These are phyloP conservation scores for Alethe diademata DNA, from an alignment of 2,113 vertebrate genomes.

Conservation along the genomic window DNA sequence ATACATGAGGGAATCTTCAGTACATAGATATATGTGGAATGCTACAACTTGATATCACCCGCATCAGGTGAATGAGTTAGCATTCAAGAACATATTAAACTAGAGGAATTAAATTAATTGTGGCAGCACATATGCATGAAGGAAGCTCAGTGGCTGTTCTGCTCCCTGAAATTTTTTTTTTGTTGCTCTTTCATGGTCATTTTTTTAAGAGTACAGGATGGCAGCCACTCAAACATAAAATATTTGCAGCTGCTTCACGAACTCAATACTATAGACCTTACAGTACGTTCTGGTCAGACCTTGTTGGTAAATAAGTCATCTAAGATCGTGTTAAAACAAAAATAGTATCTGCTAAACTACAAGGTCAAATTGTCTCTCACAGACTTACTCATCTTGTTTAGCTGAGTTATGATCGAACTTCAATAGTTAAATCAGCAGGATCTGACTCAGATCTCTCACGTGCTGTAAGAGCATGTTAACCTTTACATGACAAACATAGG, in stretches of 20 bases:
- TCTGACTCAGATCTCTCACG: neutral
- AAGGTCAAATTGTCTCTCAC: neutral
- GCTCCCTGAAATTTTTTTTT: neutral
- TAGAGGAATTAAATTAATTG: neutral
- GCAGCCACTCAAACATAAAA: neutral
- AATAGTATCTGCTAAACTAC: neutral
- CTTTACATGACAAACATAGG: neutral
- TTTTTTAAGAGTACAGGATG: neutral
- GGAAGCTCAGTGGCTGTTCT: neutral
- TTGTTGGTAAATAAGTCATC: neutral
- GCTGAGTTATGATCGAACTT: neutral
- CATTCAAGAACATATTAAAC: neutral
- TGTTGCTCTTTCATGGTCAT: neutral
- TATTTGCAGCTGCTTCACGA: neutral
- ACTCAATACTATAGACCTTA: neutral
- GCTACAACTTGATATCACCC: neutral
- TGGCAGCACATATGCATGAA: neutral
- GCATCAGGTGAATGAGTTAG: fast-evolving
- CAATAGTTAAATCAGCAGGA: neutral
- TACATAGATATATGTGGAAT: neutral
- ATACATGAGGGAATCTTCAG: neutral
- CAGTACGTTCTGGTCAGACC: neutral
- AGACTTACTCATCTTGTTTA: neutral
- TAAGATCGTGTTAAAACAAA: neutral
- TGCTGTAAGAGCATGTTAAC: neutral